Evolutionary conservation across 2,888 invertebrate species (phyloP).

Genomic region (Lasius fuliginosus): DNA sequence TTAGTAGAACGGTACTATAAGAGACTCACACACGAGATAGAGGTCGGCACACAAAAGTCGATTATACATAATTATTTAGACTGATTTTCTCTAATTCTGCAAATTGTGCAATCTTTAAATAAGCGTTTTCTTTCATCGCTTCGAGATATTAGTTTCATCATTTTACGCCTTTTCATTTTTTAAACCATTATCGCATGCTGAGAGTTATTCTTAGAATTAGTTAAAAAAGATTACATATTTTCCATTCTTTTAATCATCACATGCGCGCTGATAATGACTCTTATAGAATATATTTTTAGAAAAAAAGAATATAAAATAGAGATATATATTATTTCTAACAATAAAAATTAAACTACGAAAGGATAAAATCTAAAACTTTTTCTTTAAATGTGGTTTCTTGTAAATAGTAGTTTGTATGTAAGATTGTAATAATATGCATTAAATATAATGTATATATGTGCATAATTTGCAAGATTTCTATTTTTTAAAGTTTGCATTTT

Average conservation of each 20-base stretch:
- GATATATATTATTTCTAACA: not conserved
- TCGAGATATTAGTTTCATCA: not conserved
- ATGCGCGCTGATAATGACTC: not conserved
- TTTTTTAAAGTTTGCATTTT: not conserved
- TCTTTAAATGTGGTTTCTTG: not conserved
- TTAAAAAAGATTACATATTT: not conserved
- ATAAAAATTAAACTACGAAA: not conserved
- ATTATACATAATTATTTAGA: not conserved
- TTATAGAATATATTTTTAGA: not conserved
- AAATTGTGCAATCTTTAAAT: not conserved
- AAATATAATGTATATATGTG: constrained; percentile 8
- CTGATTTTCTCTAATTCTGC: constrained; percentile 15
- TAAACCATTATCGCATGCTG: not conserved
- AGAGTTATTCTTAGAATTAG: not conserved
- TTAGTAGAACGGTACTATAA: not conserved
- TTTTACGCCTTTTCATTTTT: not conserved
- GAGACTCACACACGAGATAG: not conserved
- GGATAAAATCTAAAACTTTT: not conserved
- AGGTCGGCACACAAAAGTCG: not conserved
- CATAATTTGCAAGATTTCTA: not conserved
- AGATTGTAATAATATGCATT: not conserved
- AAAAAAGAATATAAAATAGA: not conserved
- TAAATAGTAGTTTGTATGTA: constrained; percentile 2
- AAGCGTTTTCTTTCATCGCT: not conserved
- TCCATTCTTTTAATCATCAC: not conserved